A percentile compares a stretch with the other conserved stretches of the same genome.
Evolutionary conservation across 2,113 vertebrate species (phyloP).

Genomic region (Plecotus auritus): DNA sequence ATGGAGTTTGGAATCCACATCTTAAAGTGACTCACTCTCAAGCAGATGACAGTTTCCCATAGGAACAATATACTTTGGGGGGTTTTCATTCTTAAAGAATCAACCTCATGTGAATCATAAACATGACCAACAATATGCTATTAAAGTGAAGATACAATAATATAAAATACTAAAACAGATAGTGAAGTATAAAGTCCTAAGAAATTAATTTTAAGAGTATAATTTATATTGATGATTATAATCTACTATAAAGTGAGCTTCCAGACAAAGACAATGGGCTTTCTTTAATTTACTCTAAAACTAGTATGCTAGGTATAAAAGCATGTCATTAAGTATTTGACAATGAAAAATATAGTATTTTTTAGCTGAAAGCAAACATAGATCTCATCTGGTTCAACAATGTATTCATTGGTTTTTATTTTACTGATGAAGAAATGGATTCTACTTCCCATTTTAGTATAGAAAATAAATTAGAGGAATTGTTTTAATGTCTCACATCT

Average conservation of each 20-base stretch:
- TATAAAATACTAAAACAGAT: neutral
- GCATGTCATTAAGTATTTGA: neutral
- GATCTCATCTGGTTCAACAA: neutral
- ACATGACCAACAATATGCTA: neutral
- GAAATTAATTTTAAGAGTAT: neutral
- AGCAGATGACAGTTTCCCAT: neutral
- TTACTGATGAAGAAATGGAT: neutral
- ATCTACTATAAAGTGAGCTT: neutral
- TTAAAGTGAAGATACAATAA: neutral
- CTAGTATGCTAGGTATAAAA: neutral
- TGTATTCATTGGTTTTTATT: neutral
- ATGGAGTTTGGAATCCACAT: neutral
- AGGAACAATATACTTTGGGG: neutral
- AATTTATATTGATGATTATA: neutral
- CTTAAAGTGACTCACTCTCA: neutral
- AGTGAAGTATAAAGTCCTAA: neutral
- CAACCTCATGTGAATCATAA: neutral
- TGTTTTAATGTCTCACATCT: neutral
- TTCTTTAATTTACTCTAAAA: neutral
- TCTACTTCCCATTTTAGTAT: neutral
- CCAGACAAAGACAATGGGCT: neutral
- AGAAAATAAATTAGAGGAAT: neutral
- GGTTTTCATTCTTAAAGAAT: neutral
- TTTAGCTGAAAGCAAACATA: slow-evolving; percentile 4
- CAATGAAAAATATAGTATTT: neutral